A percentile compares a stretch with the other conserved stretches of the same genome.
Conservation (phyloP, 2,888 invertebrate species). For the Willowsia nigromaculata region DNA sequence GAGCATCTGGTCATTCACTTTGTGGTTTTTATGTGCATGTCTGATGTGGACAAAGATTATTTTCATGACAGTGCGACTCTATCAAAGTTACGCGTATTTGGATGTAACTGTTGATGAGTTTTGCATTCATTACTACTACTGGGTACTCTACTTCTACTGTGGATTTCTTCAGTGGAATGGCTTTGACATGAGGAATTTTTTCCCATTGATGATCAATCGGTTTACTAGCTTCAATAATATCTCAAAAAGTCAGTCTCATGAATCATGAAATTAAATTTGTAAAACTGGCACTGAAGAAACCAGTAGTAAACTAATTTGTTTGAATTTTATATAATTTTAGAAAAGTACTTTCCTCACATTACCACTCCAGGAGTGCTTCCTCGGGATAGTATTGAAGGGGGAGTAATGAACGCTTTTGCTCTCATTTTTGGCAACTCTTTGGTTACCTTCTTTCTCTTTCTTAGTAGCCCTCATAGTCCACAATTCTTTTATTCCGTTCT, state of each 20-base stretch:
- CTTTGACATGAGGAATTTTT: slow-evolving; percentile 31
- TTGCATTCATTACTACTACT: slow-evolving; percentile 60
- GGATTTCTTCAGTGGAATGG: slow-evolving; percentile 53
- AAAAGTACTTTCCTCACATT: slow-evolving; percentile 57
- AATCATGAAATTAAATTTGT: neutral
- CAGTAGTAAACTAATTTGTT: neutral
- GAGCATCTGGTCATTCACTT: neutral
- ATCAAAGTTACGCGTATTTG: slow-evolving; percentile 46
- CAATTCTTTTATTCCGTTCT: slow-evolving; percentile 61
- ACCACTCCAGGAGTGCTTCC: neutral
- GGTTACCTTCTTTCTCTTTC: slow-evolving; percentile 52
- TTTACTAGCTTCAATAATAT: slow-evolving; percentile 53
- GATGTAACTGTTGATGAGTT: slow-evolving; percentile 49
- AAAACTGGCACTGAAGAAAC: neutral
- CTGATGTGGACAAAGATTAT: slow-evolving; percentile 64
- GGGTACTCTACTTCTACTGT: slow-evolving; percentile 57
- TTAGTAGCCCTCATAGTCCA: slow-evolving; percentile 57
- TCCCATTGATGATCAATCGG: slow-evolving; percentile 61
- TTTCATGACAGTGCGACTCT: slow-evolving; percentile 47
- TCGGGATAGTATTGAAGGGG: slow-evolving; percentile 38
- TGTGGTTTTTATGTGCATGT: slow-evolving; percentile 40
- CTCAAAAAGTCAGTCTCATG: slow-evolving; percentile 56
- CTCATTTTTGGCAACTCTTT: slow-evolving; percentile 44
- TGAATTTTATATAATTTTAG: slow-evolving; percentile 9
- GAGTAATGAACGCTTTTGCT: slow-evolving; percentile 39